Conservation (phyloP, 2,113 vertebrate genomes). For the Thunnus thynnus region DNA sequence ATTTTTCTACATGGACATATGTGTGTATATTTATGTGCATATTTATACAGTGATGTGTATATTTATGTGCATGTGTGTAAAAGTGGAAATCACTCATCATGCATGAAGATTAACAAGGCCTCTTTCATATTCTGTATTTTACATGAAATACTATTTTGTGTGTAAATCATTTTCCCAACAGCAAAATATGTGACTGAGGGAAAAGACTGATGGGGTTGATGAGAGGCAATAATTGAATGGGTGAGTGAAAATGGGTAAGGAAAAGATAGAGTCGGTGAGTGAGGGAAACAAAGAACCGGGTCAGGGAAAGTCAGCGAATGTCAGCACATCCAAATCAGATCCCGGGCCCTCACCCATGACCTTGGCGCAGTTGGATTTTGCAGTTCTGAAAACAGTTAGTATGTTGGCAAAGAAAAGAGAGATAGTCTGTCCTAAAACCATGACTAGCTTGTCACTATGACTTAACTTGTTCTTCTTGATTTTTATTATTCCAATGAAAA, state of each 20-base stretch:
- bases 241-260: constrained; percentile 40
- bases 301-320: constrained; percentile 57
- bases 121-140: constrained; percentile 26
- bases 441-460: neutral
- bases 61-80: neutral
- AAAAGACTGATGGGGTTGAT: constrained; percentile 24
- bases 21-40: neutral
- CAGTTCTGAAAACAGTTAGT: constrained; percentile 53
- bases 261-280: constrained; percentile 59
- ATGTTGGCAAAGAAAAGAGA: constrained; percentile 41
- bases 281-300: constrained; percentile 57
- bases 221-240: constrained; percentile 52
- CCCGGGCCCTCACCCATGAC: constrained; percentile 54
- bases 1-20: neutral
- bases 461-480: constrained; percentile 11
- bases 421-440: constrained; percentile 5
- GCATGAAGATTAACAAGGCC: neutral
- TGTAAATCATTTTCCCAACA: constrained; percentile 44
- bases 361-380: constrained; percentile 59
- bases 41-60: neutral
- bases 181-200: constrained; percentile 25
- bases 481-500: constrained; percentile 18
- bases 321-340: constrained; percentile 72
- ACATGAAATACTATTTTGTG: constrained; percentile 15
- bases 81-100: neutral